Evolutionary conservation across 2,888 invertebrate genomes (phyloP), one percentile per base, ranked within the genome.

Genomic region (Empis stercorea): DNA sequence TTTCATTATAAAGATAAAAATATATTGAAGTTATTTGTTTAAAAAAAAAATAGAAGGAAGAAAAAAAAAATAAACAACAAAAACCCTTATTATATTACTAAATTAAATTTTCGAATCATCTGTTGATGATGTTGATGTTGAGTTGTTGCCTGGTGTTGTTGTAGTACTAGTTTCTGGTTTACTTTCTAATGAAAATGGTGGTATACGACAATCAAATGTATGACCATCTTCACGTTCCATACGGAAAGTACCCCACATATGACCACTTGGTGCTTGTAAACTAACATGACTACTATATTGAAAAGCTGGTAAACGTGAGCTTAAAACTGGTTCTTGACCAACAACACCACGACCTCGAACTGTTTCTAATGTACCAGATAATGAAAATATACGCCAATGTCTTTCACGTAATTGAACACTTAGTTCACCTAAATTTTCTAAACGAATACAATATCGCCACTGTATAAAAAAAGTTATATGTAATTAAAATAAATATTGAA

Each of bases 221-320:
- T 89, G 88, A 3, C 96, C 96, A 70, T 97, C 95, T 67, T 95
- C 92, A 49, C 95, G 78, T 71, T 97, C 96, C 85, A 99, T 88
- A 59, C 94, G 78, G 64, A 96, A 97, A 4, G 94, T 95, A 46
- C 97, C 97, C 68, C 68, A 69, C 68, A 69, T 69, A 48, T 97
- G 96, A 10, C 97, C 97, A 64, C 93, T 92, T 37, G 95, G 93
- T 48, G 95, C 93, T 73, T 96, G 95, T 55, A 97, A 74, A 58
- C 92, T 92, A 46, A 97, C 94, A 70, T 96, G 95, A 67, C 93
- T 94, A 67, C 91, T 92, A 70, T 97, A 97, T 72, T 97, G 97
- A 73, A 96, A 97, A 59, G 95, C 95, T 49, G 96, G 95, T 57
- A 87, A 73, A 51, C 80, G 76, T 51, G 84, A 79, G 40, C 92